Percentiles rank a stretch among this genome's conserved stretches.
Conservation (phyloP, 2,113 vertebrate genomes). For the Psettodes erumei region DNA sequence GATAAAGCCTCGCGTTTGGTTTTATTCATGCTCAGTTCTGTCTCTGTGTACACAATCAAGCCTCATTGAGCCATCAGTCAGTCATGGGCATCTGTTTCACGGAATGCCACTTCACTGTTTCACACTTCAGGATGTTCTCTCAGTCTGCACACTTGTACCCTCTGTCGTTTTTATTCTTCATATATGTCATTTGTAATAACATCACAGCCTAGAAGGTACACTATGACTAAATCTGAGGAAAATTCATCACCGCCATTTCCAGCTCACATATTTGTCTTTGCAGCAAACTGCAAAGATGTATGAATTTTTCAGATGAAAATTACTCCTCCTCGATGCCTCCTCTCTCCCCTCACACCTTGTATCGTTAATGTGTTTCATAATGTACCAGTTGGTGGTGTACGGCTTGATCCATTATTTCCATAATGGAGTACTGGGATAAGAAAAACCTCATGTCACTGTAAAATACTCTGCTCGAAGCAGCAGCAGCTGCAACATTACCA, state of each 20-base stretch:
- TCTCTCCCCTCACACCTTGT: constrained; percentile 31
- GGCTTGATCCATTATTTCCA: constrained; percentile 45
- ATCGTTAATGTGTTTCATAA: constrained; percentile 51
- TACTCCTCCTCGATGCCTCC: constrained; percentile 25
- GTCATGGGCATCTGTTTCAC: constrained; percentile 53
- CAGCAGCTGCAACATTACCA: constrained; percentile 6
- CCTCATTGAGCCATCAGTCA: constrained; percentile 53
- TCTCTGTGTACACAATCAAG: constrained; percentile 52
- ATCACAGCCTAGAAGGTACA: constrained; percentile 3
- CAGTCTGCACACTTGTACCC: constrained; percentile 22
- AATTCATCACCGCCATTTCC: constrained; percentile 12
- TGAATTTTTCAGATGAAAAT: constrained; percentile 33
- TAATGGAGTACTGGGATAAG: constrained; percentile 36
- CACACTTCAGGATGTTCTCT: constrained; percentile 42
- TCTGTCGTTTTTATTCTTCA: constrained; percentile 19
- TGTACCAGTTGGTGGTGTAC: constrained; percentile 31
- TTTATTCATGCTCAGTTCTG: constrained; percentile 44
- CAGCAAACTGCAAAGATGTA: constrained; percentile 3
- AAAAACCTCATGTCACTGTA: constrained; percentile 24
- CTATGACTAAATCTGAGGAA: constrained; percentile 1
- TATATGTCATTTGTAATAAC: constrained; percentile 6
- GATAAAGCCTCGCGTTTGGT: constrained; percentile 18
- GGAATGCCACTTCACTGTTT: constrained; percentile 42
- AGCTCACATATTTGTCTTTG: not conserved
- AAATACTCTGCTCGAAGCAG: constrained; percentile 6